Percentiles rank a stretch among this genome's conserved stretches.
These are phyloP conservation scores for Otolemur crassicaudatus DNA, from an alignment of 2,797 vertebrate species.

Conservation along the genomic window DNA sequence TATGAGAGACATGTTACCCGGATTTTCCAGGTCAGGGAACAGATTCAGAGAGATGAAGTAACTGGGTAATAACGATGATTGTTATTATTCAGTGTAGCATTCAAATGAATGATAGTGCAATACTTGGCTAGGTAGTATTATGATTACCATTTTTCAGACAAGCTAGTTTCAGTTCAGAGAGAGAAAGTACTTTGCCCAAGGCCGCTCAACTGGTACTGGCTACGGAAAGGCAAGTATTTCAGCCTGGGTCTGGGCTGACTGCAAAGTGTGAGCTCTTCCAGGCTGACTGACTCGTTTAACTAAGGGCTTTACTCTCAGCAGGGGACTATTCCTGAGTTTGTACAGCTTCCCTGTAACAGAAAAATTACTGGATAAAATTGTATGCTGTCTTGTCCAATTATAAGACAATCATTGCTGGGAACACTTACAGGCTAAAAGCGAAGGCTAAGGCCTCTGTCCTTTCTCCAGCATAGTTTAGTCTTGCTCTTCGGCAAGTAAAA, in stretches of 20 bases:
- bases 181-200: neutral
- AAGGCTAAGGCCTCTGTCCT: neutral
- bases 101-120: neutral
- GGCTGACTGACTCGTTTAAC: conserved; percentile 62
- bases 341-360: conserved; percentile 25
- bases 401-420: conserved; percentile 61
- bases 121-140: neutral
- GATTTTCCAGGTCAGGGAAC: neutral
- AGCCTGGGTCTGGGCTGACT: neutral
- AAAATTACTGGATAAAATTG: conserved; percentile 65
- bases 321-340: conserved; percentile 7
- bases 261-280: neutral
- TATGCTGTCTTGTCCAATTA: conserved; percentile 67
- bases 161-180: neutral
- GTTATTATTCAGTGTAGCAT: neutral
- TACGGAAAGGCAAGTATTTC: neutral
- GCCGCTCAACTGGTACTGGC: neutral
- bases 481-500: conserved; percentile 67
- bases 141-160: neutral
- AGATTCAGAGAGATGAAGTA: neutral
- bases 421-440: conserved; percentile 57
- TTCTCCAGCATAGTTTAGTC: neutral
- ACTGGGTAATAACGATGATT: neutral
- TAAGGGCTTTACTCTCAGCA: conserved; percentile 49
- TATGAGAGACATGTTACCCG: neutral